phyloP scores from a whole-genome alignment of 1,140 invertebrate species.

The Neodiprion virginianus region DNA sequence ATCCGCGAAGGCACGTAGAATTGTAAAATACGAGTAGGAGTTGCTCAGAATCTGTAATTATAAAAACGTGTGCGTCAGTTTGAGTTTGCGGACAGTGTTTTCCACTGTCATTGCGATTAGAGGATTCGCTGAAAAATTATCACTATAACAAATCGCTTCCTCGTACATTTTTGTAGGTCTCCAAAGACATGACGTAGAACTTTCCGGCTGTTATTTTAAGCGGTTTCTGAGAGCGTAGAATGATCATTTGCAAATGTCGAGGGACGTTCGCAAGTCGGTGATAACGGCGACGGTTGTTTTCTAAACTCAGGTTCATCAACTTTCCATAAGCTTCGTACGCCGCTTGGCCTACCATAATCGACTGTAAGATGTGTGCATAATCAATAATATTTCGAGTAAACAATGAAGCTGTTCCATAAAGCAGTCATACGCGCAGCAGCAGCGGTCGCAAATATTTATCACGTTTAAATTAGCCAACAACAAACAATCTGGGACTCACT shows the following conservation, averaged over 20 bases:
- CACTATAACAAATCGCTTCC: background rate
- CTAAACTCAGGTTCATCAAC: background rate
- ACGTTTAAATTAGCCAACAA: too few species aligned
- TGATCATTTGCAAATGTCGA: background rate
- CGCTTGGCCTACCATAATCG: background rate
- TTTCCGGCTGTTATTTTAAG: background rate
- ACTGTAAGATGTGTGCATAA: background rate
- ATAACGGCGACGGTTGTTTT: background rate
- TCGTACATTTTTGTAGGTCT: background rate
- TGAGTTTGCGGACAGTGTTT: too few species aligned
- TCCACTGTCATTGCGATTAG: background rate
- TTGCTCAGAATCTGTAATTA: background rate
- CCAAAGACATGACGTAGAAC: constrained; percentile 1
- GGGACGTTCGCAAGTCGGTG: background rate
- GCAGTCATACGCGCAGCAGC: background rate
- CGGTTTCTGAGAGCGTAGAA: background rate
- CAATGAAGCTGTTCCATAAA: background rate
- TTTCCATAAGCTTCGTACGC: background rate
- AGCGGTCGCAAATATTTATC: too few species aligned
- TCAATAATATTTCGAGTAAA: background rate
- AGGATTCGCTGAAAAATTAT: background rate
- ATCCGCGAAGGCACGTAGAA: background rate
- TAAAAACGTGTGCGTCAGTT: background rate
- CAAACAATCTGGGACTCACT: background rate
- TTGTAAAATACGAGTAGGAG: background rate